Conservation (phyloP, 2,888 invertebrate genomes). For the Cremastinae sp. region DNA sequence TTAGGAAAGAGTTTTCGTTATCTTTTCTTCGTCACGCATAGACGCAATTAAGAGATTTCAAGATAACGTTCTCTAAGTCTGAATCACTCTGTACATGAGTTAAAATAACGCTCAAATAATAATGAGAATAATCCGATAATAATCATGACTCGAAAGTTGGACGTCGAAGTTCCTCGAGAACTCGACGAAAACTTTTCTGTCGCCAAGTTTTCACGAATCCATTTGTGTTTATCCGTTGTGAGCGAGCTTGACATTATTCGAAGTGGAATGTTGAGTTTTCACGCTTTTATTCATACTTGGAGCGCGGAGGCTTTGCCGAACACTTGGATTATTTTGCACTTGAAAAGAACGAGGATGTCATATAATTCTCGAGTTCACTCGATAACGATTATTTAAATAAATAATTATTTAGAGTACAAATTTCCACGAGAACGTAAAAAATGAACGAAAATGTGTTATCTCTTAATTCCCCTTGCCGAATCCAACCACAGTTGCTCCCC, state of each 20-base stretch:
- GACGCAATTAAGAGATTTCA: constrained; percentile 26
- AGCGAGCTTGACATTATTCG: too few relatives aligned
- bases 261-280: too few relatives aligned
- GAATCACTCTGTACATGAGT: constrained; percentile 34
- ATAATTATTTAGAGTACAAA: neutral
- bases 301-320: too few relatives aligned
- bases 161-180: constrained; percentile 32
- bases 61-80: constrained; percentile 28
- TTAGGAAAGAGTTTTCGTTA: neutral
- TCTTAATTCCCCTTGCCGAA: neutral
- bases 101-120: constrained; percentile 16
- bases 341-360: too few relatives aligned
- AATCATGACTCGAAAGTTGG: constrained; percentile 29
- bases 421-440: too few relatives aligned
- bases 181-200: constrained; percentile 43
- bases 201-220: constrained; percentile 27
- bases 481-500: constrained; percentile 23
- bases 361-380: too few relatives aligned
- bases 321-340: too few relatives aligned
- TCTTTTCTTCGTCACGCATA: neutral
- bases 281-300: neutral
- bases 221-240: constrained; percentile 2
- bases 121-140: constrained; percentile 29
- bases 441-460: neutral
- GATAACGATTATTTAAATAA: too few relatives aligned